Percentiles rank a stretch among this genome's conserved stretches.
Conservation (phyloP, 2,113 vertebrate species). For the Epinephelus cyanopodus region DNA sequence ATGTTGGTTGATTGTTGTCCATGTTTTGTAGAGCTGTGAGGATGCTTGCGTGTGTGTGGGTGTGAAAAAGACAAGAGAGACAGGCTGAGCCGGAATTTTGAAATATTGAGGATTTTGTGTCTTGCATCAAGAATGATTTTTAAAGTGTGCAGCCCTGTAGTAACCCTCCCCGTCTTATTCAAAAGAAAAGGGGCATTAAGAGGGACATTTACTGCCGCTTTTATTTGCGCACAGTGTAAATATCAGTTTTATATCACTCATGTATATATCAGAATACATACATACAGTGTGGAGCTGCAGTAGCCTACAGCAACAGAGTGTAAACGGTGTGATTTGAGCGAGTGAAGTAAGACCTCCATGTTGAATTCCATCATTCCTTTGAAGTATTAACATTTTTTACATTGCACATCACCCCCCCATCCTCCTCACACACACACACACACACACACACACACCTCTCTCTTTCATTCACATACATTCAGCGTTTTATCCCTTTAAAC, state of each 20-base stretch:
- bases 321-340: constrained; percentile 58
- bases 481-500: constrained; percentile 81
- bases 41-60: constrained; percentile 26
- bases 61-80: constrained; percentile 11
- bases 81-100: constrained; percentile 28
- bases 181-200: constrained; percentile 33
- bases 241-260: constrained; percentile 57
- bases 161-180: constrained; percentile 30
- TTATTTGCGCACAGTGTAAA: constrained; percentile 57
- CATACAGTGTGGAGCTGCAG: constrained; percentile 40
- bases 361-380: constrained; percentile 74
- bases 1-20: constrained; percentile 46
- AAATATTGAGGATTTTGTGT: constrained; percentile 32
- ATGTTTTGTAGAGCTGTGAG: constrained; percentile 29
- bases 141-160: constrained; percentile 15
- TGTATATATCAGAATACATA: constrained; percentile 45
- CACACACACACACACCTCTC: constrained; percentile 42
- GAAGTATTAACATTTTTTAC: constrained; percentile 74
- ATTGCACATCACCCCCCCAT: constrained; percentile 35
- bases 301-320: constrained; percentile 59
- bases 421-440: constrained; percentile 25
- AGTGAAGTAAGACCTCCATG: constrained; percentile 63
- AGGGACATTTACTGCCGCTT: constrained; percentile 56
- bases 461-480: constrained; percentile 72
- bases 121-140: constrained; percentile 34